Conservation (phyloP, 2,113 vertebrate species). For the Takifugu flavidus region DNA sequence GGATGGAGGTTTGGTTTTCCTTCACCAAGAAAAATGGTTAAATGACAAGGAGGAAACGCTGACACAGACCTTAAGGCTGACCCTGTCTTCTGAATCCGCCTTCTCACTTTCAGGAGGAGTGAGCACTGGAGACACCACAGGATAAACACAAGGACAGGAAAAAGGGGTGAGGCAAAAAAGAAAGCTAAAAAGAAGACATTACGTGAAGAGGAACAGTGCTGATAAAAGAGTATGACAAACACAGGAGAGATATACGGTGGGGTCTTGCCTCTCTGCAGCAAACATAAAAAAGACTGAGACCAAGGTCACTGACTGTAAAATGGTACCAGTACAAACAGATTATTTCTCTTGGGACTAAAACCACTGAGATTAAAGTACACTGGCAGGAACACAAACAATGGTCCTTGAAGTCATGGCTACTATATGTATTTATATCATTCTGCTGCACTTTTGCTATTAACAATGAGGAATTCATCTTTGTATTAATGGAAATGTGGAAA, state of each 20-base stretch:
- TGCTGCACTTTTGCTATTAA: too few relatives aligned
- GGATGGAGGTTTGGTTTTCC: neutral
- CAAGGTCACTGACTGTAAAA: slow-evolving; percentile 55
- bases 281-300: slow-evolving; percentile 28
- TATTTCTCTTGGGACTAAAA: slow-evolving; percentile 47
- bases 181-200: slow-evolving; percentile 6
- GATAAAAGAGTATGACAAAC: too few relatives aligned
- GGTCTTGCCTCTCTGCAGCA: slow-evolving; percentile 36
- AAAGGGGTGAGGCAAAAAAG: slow-evolving; percentile 5
- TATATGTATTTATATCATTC: too few relatives aligned
- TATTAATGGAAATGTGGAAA: too few relatives aligned
- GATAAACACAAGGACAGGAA: slow-evolving; percentile 2
- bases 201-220: neutral
- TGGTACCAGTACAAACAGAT: slow-evolving; percentile 48
- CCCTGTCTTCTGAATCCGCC: slow-evolving; percentile 73
- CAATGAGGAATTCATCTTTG: too few relatives aligned
- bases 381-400: neutral
- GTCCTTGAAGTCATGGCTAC: too few relatives aligned
- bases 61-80: slow-evolving; percentile 71
- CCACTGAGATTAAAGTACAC: slow-evolving; percentile 21
- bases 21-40: slow-evolving; percentile 12
- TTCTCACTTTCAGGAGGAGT: slow-evolving; percentile 75
- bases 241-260: slow-evolving; percentile 2
- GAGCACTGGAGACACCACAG: slow-evolving; percentile 58
- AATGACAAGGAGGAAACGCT: slow-evolving; percentile 23